phyloP scores from a whole-genome alignment of 2,888 invertebrate genomes.

The Magallana nippona region DNA sequence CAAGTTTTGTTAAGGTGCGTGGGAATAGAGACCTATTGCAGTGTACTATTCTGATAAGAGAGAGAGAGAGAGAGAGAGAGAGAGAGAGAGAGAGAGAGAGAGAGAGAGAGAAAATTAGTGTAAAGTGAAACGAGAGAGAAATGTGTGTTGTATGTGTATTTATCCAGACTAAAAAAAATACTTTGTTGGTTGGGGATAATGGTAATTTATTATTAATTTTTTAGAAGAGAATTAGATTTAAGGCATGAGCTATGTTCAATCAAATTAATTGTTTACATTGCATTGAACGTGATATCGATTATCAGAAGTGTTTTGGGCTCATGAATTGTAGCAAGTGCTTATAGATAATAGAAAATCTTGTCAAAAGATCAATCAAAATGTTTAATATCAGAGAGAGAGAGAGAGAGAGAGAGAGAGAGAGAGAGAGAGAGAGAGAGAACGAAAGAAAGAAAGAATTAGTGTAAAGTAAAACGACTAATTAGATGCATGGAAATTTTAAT shows the following conservation, averaged over 20 bases:
- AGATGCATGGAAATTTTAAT: too few relatives aligned
- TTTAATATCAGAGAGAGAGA: constrained; percentile 11
- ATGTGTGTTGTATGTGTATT: not conserved
- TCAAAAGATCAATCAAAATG: not conserved
- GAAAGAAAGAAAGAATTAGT: too few relatives aligned
- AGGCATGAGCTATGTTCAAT: too few relatives aligned
- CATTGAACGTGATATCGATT: not conserved
- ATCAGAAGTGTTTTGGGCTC: not conserved
- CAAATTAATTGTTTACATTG: too few relatives aligned
- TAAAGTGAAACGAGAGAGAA: too few relatives aligned
- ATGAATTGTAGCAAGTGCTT: not conserved
- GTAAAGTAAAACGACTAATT: too few relatives aligned
- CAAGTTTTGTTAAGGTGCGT: not conserved
- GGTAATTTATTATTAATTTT: not conserved
- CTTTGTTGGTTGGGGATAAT: not conserved
- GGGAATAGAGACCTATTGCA: not conserved
- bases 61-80: constrained; percentile 30
- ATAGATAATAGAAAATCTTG: constrained; percentile 20
- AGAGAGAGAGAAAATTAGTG: constrained; percentile 28
- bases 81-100: constrained; percentile 20
- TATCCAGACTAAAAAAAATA: not conserved
- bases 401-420: not conserved
- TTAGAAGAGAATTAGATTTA: not conserved
- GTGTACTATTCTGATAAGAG: not conserved
- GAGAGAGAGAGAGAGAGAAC: not conserved